Evolutionary conservation across 2,888 invertebrate species (phyloP), one percentile per base, ranked within the genome.

Genomic region (Orchesellides sinensis): DNA sequence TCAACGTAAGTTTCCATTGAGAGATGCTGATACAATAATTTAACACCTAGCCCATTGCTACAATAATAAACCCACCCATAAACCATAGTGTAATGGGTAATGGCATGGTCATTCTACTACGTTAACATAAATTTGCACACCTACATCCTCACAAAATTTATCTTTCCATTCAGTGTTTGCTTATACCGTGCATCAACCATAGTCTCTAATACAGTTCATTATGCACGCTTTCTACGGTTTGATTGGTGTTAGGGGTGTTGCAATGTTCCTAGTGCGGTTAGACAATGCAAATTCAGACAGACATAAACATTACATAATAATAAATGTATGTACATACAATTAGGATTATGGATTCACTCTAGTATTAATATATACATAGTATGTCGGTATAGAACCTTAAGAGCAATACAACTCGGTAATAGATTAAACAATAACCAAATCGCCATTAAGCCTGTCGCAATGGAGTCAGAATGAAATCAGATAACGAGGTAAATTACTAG

Each of bases 121-220:
- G 68, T 75, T 70, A 75, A 70, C 82, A 82, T 82, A 82, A 82
- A 82, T 82, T 82, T 82, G 82, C 82, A 82, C 82, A 82, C 82
- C 82, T 82, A 82, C 81, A 49, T 61, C n/a, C 45, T 35, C 56
- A 70, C 17, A 65, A 6, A 65, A 45, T 65, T 65, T 65, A 65
- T 40, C 23, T 35, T n/a, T 29, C 29, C 61, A 61, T 17, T 32
- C 65, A 40, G 14, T 40, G 40, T 40, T 40, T 35, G 19, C 45
- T 6, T 65, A 23, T 17, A 66, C 45, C 25, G 32, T 29, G 23
- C n/a, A 65, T 45, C 65, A 23, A n/a, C 66, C 45, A 59, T 35
- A 25, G 32, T 45, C 23, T 47, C 65, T 12, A 63, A 74, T 45
- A 40, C 52, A 74, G 70, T 63, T 49, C 73, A 56, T 63, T 69